Percentiles rank a stretch among this genome's conserved stretches.
Conservation (phyloP, 2,113 vertebrate genomes). For the Dolichotis patagonum region DNA sequence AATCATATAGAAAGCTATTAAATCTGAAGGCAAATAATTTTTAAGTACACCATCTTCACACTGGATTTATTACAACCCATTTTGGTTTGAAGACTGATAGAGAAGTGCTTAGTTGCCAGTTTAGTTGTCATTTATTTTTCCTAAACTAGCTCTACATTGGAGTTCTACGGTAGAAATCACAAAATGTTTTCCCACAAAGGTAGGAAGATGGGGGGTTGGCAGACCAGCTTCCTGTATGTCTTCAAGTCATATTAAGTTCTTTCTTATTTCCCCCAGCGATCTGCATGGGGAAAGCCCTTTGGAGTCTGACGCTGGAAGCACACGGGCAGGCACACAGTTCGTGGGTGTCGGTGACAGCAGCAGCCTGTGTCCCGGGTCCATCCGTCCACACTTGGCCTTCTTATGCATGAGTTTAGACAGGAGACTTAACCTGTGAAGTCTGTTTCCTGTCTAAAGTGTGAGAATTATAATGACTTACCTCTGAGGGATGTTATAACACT, state of each 20-base stretch:
- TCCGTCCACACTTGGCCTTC: background rate
- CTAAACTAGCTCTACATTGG: background rate
- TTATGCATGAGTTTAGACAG: background rate
- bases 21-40: background rate
- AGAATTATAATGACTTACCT: constrained; percentile 74
- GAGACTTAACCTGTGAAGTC: constrained; percentile 27
- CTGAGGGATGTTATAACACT: constrained; percentile 58
- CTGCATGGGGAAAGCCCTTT: background rate
- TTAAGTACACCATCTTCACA: constrained; percentile 2
- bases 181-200: background rate
- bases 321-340: background rate
- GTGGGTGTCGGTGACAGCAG: background rate
- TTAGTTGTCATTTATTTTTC: background rate
- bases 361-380: no score
- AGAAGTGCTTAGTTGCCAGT: background rate
- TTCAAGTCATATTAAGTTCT: background rate
- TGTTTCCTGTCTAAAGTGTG: constrained; percentile 57
- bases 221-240: background rate
- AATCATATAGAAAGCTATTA: background rate
- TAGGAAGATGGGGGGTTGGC: background rate
- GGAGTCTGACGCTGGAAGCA: no score
- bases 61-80: background rate
- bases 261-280: background rate
- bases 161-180: background rate
- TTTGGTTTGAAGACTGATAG: background rate